phyloP scores from a whole-genome alignment of 2,888 invertebrate genomes.

The Stenichneumon culpator region DNA sequence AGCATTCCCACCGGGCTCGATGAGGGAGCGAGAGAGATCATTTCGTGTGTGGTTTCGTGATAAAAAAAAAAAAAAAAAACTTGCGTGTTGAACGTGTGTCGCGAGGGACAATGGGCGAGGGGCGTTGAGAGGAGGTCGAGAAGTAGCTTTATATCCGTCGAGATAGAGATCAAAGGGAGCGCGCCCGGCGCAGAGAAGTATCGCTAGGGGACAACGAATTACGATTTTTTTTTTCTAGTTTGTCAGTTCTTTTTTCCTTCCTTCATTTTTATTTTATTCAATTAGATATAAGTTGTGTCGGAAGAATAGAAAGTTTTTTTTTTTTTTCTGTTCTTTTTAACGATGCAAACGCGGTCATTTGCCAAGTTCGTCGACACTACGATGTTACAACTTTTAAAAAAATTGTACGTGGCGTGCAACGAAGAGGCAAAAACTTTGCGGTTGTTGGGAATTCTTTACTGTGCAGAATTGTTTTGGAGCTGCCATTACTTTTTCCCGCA shows the following conservation, averaged over 20 bases:
- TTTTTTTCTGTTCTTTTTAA: neutral
- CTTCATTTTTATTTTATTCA: neutral
- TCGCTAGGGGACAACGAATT: slow-evolving; percentile 31
- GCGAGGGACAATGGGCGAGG: slow-evolving; percentile 36
- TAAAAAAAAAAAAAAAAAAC: slow-evolving; percentile 16
- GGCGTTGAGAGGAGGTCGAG: slow-evolving; percentile 6
- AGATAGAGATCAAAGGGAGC: slow-evolving; percentile 45
- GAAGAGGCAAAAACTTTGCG: neutral
- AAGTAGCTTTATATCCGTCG: slow-evolving; percentile 47
- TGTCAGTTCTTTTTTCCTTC: neutral
- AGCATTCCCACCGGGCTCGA: slow-evolving; percentile 32
- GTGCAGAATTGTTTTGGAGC: neutral
- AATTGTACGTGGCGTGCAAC: neutral
- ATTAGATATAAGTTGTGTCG: neutral
- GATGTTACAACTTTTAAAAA: neutral
- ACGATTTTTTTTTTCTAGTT: slow-evolving; percentile 19
- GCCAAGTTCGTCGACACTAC: neutral
- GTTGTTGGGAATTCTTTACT: neutral
- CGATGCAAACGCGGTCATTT: neutral
- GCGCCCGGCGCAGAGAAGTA: slow-evolving; percentile 25
- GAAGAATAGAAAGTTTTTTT: neutral
- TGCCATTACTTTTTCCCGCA: neutral
- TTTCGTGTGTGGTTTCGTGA: slow-evolving; percentile 53
- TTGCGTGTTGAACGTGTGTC: slow-evolving; percentile 55
- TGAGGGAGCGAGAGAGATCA: slow-evolving; percentile 5